Base-by-base conservation (phyloP, 1,140 invertebrate species). In the Brachionus rotundiformis region DNA sequence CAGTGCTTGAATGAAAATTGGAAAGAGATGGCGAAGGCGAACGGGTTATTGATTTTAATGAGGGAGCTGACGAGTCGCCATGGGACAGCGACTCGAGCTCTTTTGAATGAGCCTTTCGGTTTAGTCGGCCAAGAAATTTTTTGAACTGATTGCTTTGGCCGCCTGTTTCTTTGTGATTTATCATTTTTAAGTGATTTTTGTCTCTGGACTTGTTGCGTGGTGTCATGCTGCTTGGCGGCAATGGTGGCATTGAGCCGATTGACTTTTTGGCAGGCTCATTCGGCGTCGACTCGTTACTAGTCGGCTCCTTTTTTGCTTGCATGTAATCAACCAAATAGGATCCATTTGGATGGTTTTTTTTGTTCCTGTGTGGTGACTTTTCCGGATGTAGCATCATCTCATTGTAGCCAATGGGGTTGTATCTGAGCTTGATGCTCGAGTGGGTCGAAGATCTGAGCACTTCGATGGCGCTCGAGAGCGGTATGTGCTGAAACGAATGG, bases 361-460 rank as follows among this genome's bases (percentile, higher is more conserved):
- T 82, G 49, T 33, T 77, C 13, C 65, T 41, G 54, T 76, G 47
- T 11, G 76, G 41, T 25, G 76, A 61, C 41, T 68, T 47, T 19
- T 82, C 73, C 29, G 36, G 61, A 82, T 77, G 33, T 16, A 68
- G 29, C 41, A 84, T 47, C 39, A 84, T 83, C 49, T 84, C 84
- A 39, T 83, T 85, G 85, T 84, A 85, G 85, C 89, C 90, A 81
- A 97, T 90, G 83, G 98, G 91, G 90, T 99, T 99, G 84, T 95
- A 97, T 90, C 98, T 98, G 13, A 98, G 94, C 47, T 94, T 95
- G 83, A 99, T 94, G 86, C 93, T 95, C 47, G 98, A 90, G 89
- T 98, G 96, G 73, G 96, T 98, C 25, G 95, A 94, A 49, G 94
- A 93, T 82, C 92, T 91, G 0, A 99, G 90, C 75, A 98, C 92